These are phyloP conservation scores for Diplosoma virens DNA, from an alignment of 23 tunicate genomes.

Conservation along the genomic window DNA sequence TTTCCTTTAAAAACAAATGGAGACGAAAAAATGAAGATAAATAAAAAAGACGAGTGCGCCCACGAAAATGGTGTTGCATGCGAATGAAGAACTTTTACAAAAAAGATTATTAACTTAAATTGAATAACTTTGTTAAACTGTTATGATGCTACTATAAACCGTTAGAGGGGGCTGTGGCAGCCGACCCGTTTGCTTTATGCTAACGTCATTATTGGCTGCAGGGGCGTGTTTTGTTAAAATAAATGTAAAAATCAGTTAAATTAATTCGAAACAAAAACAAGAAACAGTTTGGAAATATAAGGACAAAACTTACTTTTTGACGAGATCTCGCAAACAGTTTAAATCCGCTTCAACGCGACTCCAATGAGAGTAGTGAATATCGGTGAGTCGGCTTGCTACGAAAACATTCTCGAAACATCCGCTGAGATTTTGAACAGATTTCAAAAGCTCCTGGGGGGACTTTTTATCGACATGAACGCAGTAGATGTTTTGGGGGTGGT, in stretches of 20 bases:
- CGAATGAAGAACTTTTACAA: too few species aligned
- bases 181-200: too few species aligned
- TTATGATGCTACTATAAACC: too few species aligned
- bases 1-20: too few species aligned
- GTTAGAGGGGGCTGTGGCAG: too few species aligned
- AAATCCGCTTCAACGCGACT: slow-evolving; percentile 89
- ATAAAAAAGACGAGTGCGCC: too few species aligned
- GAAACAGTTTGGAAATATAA: background rate
- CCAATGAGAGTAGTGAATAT: slow-evolving; percentile 80
- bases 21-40: too few species aligned
- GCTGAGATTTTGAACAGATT: slow-evolving; percentile 19
- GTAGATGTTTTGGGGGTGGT: slow-evolving; percentile 89
- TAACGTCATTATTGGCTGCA: too few species aligned
- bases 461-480: slow-evolving; percentile 94
- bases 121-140: too few species aligned
- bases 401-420: slow-evolving; percentile 81
- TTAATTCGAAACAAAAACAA: background rate
- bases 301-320: slow-evolving; percentile 34
- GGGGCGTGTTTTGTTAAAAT: background rate
- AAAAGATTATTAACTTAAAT: too few species aligned
- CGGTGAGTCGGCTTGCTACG: slow-evolving; percentile 46
- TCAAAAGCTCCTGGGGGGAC: slow-evolving; percentile 49
- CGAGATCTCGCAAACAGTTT: slow-evolving; percentile 62
- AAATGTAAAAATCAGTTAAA: background rate
- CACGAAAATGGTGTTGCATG: too few species aligned